Evolutionary conservation across 2,113 vertebrate species (phyloP), one percentile per base, ranked within the genome.

Genomic region (Ameiurus melas): DNA sequence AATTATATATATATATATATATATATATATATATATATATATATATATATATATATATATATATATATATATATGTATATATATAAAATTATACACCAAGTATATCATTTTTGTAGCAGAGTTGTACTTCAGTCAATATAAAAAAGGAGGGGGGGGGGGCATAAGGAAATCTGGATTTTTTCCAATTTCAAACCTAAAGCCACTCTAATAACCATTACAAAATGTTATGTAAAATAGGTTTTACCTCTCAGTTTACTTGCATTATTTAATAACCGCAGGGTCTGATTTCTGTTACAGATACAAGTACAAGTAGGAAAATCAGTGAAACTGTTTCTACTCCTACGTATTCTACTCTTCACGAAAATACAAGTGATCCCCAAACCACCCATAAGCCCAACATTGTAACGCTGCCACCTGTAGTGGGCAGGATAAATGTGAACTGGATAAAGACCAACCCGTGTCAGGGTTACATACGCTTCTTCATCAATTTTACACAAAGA

Each of bases 231-330:
- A n/a, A n/a, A n/a, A n/a, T n/a, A n/a, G n/a, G n/a, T 19, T 85
- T 55, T 86, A 1, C 12, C 25, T 0, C 39, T 27, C 4, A 0
- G 1, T 47, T 47, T 47, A 6, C 33, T 39, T 70, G 39, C 5
- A 13, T 55, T 33, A 79, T 36, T 51, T 43, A 2, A 86, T 80
- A 86, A 51, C 60, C 55, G 19, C 20, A 5, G 3, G 27, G 8
- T 66, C 13, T 57, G 7, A 10, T 77, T 43, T 58, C 47, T 68
- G 16, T 20, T 81, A 8, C 55, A 43, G 33, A 22, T 14, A 0
- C 7, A 82, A 4, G 0, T 27, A 17, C 6, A 53, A 71, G 0
- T 9, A 0, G 1, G 20, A 57, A 1, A n/a, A 5, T 0, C 20
- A 10, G 0, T 80, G 8, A 1, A 33, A n/a, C 7, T 4, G 12